These are phyloP conservation scores for Allenopithecus nigroviridis DNA, from an alignment of 2,797 vertebrate genomes.

Conservation along the genomic window DNA sequence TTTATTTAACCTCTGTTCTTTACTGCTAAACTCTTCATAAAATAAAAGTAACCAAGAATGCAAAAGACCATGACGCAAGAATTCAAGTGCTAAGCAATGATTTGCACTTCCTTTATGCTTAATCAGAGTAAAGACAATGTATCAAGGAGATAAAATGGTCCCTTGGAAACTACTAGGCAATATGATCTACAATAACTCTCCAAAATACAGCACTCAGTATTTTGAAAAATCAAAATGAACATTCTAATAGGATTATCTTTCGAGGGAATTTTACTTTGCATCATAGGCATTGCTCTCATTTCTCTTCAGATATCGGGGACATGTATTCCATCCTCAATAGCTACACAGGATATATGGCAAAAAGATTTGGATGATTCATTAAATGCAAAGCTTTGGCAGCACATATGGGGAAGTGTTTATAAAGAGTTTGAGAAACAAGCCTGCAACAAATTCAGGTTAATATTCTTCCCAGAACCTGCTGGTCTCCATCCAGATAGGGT, in stretches of 20 bases:
- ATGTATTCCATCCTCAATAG: constrained; percentile 34
- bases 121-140: background rate
- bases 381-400: constrained; percentile 69
- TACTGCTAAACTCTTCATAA: background rate
- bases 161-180: background rate
- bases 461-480: constrained; percentile 69
- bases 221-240: constrained; percentile 32
- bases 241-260: constrained; percentile 22
- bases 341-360: constrained; percentile 55
- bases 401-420: constrained; percentile 71
- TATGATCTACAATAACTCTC: background rate
- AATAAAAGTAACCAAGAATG: background rate
- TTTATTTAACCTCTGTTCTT: background rate
- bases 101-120: background rate
- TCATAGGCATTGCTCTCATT: background rate
- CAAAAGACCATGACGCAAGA: background rate
- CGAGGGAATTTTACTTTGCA: background rate
- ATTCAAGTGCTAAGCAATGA: background rate
- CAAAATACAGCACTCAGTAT: background rate
- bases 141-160: background rate
- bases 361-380: constrained; percentile 70
- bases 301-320: constrained; percentile 35
- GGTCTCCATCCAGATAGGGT: background rate
- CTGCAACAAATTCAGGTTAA: constrained; percentile 70
- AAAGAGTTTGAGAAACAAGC: constrained; percentile 66